A percentile compares a stretch with the other conserved stretches of the same genome.
Evolutionary conservation across 2,888 invertebrate genomes (phyloP).

Genomic region (Nowickia ferox): DNA sequence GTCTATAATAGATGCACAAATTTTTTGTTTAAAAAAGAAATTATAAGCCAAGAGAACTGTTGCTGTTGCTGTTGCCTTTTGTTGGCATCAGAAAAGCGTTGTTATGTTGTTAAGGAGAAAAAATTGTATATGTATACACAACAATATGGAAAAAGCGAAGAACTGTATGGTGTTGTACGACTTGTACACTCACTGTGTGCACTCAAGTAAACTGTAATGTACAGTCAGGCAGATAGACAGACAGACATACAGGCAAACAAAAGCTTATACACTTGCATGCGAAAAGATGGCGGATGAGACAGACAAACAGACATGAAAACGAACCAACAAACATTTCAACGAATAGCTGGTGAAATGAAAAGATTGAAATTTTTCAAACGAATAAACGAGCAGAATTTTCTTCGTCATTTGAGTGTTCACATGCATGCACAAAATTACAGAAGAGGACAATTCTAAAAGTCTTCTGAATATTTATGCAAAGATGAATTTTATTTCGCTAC

Average conservation of each 20-base stretch:
- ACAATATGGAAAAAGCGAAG: conserved; percentile 19
- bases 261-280: neutral
- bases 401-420: conserved; percentile 7
- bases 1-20: neutral
- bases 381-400: conserved; percentile 36
- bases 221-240: conserved; percentile 5
- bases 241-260: conserved; percentile 7
- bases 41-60: conserved; percentile 67
- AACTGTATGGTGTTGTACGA: conserved; percentile 31
- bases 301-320: neutral
- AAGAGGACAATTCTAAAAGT: neutral
- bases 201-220: conserved; percentile 62
- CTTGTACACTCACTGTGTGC: conserved; percentile 48
- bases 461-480: neutral
- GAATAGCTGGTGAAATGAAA: conserved; percentile 38
- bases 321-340: neutral
- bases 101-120: conserved; percentile 38
- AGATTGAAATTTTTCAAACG: conserved; percentile 61
- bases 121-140: conserved; percentile 6
- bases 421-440: neutral
- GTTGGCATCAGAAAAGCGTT: conserved; percentile 67
- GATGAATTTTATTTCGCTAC: neutral
- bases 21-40: conserved; percentile 50
- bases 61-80: conserved; percentile 70
- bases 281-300: neutral